Evolutionary conservation across 2,888 invertebrate species (phyloP).

Genomic region (Callyntrura guangdongensis): DNA sequence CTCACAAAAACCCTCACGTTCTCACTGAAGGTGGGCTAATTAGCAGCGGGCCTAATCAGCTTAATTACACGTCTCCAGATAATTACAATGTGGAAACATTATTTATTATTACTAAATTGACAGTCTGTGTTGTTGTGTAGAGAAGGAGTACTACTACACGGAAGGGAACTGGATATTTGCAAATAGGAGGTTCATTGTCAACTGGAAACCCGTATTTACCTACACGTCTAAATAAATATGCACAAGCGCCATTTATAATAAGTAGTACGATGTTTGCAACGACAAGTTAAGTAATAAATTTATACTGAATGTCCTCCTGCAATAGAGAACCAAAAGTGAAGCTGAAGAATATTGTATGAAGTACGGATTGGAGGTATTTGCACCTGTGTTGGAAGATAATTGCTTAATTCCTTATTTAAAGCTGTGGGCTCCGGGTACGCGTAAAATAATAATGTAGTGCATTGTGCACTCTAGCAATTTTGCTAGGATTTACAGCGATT

Average conservation of each 20-base stretch:
- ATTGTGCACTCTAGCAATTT: not conserved
- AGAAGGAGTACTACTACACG: conserved; percentile 66
- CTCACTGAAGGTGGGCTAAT: conserved; percentile 69
- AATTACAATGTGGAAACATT: not conserved
- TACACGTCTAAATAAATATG: not conserved
- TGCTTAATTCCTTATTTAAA: conserved; percentile 71
- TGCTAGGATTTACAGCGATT: too few species aligned
- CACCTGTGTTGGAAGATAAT: conserved; percentile 43
- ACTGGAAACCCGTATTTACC: conserved; percentile 61
- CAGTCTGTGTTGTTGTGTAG: conserved; percentile 29
- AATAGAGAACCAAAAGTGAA: conserved; percentile 1
- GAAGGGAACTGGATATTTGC: conserved; percentile 74
- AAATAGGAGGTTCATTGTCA: conserved; percentile 65
- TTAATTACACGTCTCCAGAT: not conserved
- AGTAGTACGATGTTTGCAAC: not conserved
- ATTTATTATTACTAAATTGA: not conserved
- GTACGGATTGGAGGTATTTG: conserved; percentile 39
- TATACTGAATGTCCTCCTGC: not conserved
- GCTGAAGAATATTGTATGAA: conserved; percentile 56
- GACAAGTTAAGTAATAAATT: not conserved
- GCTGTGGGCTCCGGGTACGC: conserved; percentile 62
- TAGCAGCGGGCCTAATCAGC: not conserved
- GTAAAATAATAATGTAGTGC: not conserved
- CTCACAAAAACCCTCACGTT: conserved; percentile 53
- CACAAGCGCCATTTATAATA: conserved; percentile 13